Conservation (phyloP, 2,888 invertebrate genomes). For the Aphodius sticticus region DNA sequence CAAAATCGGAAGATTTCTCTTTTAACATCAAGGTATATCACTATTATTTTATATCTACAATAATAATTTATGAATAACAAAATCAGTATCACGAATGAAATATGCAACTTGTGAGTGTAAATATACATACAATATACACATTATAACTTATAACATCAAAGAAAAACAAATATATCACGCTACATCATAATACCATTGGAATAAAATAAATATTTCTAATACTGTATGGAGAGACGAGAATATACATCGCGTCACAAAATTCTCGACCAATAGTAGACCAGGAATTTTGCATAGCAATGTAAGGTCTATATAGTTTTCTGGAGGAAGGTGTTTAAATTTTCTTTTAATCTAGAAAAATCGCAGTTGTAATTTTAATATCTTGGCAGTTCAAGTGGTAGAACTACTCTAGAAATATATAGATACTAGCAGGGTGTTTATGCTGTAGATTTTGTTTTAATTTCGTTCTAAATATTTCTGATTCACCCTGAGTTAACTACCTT, state of each 20-base stretch:
- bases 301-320: background rate
- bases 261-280: background rate
- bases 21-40: constrained; percentile 56
- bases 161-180: constrained; percentile 11
- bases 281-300: background rate
- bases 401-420: constrained; percentile 15
- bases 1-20: constrained; percentile 55
- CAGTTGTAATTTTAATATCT: constrained; percentile 25
- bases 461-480: background rate
- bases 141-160: constrained; percentile 19
- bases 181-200: constrained; percentile 20
- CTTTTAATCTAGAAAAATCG: constrained; percentile 22
- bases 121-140: constrained; percentile 21
- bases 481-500: constrained; percentile 11
- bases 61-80: constrained; percentile 38
- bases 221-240: constrained; percentile 41
- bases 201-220: constrained; percentile 38
- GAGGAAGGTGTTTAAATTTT: background rate
- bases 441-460: background rate
- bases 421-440: constrained; percentile 7
- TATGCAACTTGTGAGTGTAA: constrained; percentile 4
- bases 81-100: constrained; percentile 22
- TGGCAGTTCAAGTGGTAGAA: constrained; percentile 30
- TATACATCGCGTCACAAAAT: background rate
- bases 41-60: constrained; percentile 45